Base-by-base conservation (phyloP, 1,140 invertebrate genomes). In the Drosophila busckii region DNA sequence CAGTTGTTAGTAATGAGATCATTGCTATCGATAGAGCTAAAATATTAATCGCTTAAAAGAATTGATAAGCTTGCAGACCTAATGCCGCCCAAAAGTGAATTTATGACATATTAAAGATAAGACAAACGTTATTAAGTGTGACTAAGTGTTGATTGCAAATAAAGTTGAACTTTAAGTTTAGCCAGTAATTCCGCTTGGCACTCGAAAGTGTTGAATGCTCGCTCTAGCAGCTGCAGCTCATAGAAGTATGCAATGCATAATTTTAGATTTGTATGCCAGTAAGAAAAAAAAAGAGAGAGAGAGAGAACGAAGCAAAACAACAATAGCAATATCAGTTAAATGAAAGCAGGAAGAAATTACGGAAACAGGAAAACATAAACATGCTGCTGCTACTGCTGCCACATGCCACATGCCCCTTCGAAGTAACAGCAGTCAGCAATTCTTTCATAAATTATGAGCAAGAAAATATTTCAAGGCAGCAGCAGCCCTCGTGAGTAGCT, bases 361-460 rank as follows among this genome's bases (percentile, higher is more conserved):
- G 71, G 71, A 76, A 80, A 80, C 73, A 80, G 71, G 67, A 76
- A 71, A 80, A 80, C 73, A 80, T 76, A 76, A 76, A 71, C 71
- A 76, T 71, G 62, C 40, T 71, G 68, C 40, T 53, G 32, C 15
- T 22, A 4, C 31, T 40, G 5, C 26, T 20, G 28, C 25, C n/a
- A 4, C 9, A 12, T 12, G 9, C 17, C 32, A 32, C 25, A n/a
- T n/a, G n/a, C 48, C 37, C 34, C 5, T 16, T 17, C 2, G 5
- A 15, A 16, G 31, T 20, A 28, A 2, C 10, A 20, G 48, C 29
- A 32, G 4, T 15, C 25, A 28, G 37, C 56, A 60, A 76, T 71
- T 78, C 78, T 70, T 76, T 56, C 71, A 80, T 76, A 80, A 76
- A 76, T 76, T 76, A 76, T 76, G 67, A 76, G 67, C 56, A 45